Base-by-base conservation (phyloP, 2,113 vertebrate species). In the Bambusicola thoracicus region DNA sequence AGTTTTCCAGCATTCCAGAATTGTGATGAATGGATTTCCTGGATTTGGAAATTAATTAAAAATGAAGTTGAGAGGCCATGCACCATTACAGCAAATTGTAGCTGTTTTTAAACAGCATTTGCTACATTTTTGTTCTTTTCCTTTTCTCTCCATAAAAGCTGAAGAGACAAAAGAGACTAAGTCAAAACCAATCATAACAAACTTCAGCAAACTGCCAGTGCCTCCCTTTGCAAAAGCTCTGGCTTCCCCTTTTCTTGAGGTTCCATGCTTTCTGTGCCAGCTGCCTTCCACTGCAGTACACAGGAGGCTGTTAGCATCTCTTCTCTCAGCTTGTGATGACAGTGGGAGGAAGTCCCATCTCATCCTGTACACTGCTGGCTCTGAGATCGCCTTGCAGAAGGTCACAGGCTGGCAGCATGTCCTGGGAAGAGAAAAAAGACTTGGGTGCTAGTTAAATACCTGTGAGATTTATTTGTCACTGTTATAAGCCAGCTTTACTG, bases 31-130 rank as follows among this genome's bases (percentile, higher is more conserved):
- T 95, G 83, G 93, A 93, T 95, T 94, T 95, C 78, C 87, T 94
- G 86, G 83, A 86, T 91, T 85, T 95, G 88, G 78, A 95, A 95
- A 76, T 96, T 90, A 96, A 96, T 96, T 96, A 94, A 94, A 97
- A 93, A 86, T 65, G 75, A 92, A 91, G 55, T 77, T 74, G 70
- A 82, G 63, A 40, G 36, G 65, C 69, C 62, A 68, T 85, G 76
- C 44, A 80, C 17, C 68, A 75, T 90, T 85, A 93, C n/a, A 83
- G 43, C 62, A 83, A 92, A 84, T 49, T 43, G 61, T 41, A 77
- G 58, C 6, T 43, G 62, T 92, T 72, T 89, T 24, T 1, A 59
- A 79, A 63, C 3, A 85, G 27, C 21, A 70, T 55, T 56, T n/a
- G 43, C 66, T 88, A 58, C 36, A 44, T 81, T 93, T 91, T 73